Evolutionary conservation across 2,797 vertebrate species (phyloP), one percentile per base, ranked within the genome.

Genomic region (Tiaroga cobitis): DNA sequence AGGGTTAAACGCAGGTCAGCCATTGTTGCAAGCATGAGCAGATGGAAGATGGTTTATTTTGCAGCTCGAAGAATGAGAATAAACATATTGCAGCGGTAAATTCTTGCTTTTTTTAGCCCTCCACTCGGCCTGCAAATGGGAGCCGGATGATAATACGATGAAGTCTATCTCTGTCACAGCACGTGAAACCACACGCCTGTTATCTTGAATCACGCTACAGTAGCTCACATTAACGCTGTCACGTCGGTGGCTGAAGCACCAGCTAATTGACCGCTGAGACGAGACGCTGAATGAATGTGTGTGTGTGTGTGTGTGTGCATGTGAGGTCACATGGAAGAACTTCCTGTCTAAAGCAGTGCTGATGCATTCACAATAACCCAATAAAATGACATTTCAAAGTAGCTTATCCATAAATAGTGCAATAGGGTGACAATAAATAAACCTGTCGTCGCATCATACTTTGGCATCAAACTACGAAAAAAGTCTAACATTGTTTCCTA

Each of bases 31-130:
- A 83, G 56, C 73, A 76, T 56, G 67, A 76, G 67, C 80, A 83
- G 76, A 80, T 59, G 78, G 69, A 82, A 65, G 84, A 89, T 78
- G 46, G 74, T 59, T 69, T 84, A 77, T 78, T 84, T 70, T 78
- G 65, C n/a, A 59, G 39, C 63, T 41, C 46, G 10, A 15, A 49
- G 72, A 76, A 76, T 56, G 74, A 34, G 46, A 34, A 76, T 68
- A 68, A 77, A 84, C 46, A 77, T 76, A 67, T 68, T 39, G 63
- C 49, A 49, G 46, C 5, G 26, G 37, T 56, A 41, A 59, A 68
- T 78, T 78, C 19, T 15, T 82, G 18, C 37, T 15, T 26, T 65
- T 7, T 63, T 65, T 18, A 19, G 56, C 56, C 21, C n/a, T 63
- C n/a, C 13, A 21, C 49, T 15, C 5, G 11, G 54, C 18, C 19